Evolutionary conservation across 2,797 vertebrate genomes (phyloP).

Genomic region (Thunnus albacares): DNA sequence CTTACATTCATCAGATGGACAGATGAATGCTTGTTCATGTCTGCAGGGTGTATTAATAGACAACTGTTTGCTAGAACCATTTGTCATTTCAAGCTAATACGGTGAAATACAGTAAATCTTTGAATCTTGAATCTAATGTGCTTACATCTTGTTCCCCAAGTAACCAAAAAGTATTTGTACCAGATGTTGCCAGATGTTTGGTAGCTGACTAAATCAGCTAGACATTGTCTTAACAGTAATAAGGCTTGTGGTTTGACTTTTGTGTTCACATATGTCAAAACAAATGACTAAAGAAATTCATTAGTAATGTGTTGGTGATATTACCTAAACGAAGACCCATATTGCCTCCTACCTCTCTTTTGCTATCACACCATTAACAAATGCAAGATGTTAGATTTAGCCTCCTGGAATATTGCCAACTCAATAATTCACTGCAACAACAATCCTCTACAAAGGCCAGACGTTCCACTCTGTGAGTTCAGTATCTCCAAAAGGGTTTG

Average conservation of each 20-base stretch:
- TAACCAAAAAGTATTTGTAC: not conserved
- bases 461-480: conserved; percentile 48
- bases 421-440: conserved; percentile 47
- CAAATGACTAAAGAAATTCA: conserved; percentile 3
- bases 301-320: conserved; percentile 4
- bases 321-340: conserved; percentile 14
- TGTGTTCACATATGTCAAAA: not conserved
- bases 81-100: no score
- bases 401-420: not conserved
- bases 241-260: not conserved
- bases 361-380: conserved; percentile 24
- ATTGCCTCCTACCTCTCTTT: conserved; percentile 35
- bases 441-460: conserved; percentile 20
- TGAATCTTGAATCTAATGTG: no score
- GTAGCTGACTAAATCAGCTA: no score
- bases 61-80: no score
- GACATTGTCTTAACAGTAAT: not conserved
- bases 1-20: no score
- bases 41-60: no score
- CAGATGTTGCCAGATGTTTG: not conserved
- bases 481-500: conserved; percentile 45
- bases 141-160: no score
- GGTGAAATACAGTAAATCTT: no score
- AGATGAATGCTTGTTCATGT: no score
- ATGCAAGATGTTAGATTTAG: conserved; percentile 12